Evolutionary conservation across 2,113 vertebrate genomes (phyloP).

Genomic region (Azemiops feae): DNA sequence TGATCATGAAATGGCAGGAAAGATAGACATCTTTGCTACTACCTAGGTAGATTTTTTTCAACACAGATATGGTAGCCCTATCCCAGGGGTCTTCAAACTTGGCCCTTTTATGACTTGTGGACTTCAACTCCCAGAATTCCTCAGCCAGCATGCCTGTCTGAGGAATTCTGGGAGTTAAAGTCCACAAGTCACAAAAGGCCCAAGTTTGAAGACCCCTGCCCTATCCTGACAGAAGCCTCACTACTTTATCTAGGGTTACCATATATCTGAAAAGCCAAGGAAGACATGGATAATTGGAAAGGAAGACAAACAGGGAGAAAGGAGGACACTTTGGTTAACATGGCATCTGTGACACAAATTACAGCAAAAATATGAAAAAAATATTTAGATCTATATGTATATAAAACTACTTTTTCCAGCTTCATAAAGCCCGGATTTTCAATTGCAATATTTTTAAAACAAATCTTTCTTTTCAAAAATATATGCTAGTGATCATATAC

Average conservation of each 20-base stretch:
- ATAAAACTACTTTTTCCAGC: not conserved
- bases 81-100: no score
- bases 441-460: not conserved
- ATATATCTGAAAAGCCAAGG: not conserved
- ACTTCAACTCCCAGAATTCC: no score
- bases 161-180: no score
- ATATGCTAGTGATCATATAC: no score
- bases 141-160: no score
- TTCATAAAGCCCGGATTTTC: not conserved
- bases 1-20: not conserved
- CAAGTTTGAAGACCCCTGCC: no score
- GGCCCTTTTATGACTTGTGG: no score
- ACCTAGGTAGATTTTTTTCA: not conserved
- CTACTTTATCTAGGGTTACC: not conserved
- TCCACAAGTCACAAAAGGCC: no score
- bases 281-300: not conserved
- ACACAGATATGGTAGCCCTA: not conserved
- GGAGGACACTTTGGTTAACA: not conserved
- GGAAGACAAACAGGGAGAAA: not conserved
- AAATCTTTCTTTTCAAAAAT: not conserved
- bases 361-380: not conserved
- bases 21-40: not conserved
- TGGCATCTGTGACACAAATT: not conserved
- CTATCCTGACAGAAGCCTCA: not conserved
- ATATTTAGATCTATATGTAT: not conserved